phyloP scores from a whole-genome alignment of 2,797 vertebrate species.

The Siniperca undulata region DNA sequence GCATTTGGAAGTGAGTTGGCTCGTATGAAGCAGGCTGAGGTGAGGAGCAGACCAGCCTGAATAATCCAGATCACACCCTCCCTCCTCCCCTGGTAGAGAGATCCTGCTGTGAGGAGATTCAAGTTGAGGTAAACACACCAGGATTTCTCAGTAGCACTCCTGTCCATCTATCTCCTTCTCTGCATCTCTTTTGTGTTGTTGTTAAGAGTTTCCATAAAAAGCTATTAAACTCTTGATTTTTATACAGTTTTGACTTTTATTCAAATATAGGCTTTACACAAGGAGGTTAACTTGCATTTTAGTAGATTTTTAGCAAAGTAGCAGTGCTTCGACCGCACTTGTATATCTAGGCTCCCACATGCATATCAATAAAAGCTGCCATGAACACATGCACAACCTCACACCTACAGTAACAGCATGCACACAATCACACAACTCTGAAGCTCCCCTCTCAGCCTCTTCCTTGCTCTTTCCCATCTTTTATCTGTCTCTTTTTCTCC shows the following conservation, averaged over 20 bases:
- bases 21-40: conserved; percentile 47
- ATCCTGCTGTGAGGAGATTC: conserved; percentile 47
- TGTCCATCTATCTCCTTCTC: neutral
- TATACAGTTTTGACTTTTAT: neutral
- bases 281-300: neutral
- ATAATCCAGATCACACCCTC: conserved; percentile 61
- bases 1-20: conserved; percentile 21
- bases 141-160: conserved; percentile 5
- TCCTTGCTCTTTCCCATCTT: conserved; percentile 36
- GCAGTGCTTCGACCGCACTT: neutral
- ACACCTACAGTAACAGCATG: conserved; percentile 9
- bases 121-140: conserved; percentile 41
- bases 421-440: neutral
- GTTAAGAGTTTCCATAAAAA: neutral
- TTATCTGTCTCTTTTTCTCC: conserved; percentile 20
- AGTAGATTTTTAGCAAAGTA: neutral
- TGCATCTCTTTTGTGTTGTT: conserved; percentile 14
- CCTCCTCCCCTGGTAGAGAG: conserved; percentile 34
- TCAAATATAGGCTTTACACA: neutral
- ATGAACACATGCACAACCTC: neutral
- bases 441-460: conserved; percentile 1
- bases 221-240: neutral
- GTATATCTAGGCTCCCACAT: conserved; percentile 1
- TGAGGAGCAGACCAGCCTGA: conserved; percentile 58
- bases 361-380: conserved; percentile 7